Base-by-base conservation (phyloP, 1,140 invertebrate species). In the Anastrepha obliqua region DNA sequence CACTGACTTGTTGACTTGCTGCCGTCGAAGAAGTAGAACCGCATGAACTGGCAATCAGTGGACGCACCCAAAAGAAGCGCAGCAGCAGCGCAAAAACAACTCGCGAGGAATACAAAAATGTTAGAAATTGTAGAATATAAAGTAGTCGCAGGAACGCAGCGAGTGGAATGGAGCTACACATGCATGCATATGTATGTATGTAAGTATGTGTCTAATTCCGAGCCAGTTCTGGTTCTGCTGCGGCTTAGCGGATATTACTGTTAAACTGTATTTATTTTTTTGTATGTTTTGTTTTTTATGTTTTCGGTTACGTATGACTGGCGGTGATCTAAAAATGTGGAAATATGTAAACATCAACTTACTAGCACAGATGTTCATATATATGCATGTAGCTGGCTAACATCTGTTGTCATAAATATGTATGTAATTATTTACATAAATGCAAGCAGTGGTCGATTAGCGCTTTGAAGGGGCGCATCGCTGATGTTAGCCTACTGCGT, bases 251-350 rank as follows among this genome's bases (percentile, higher is more conserved):
- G 64, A 67, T 20, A 11, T 67, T 67, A 17, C 29, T 67, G 64
- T 67, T 67, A 67, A 67, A 67, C 64, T n/a, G 64, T 67, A 20
- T 67, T 62, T 62, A 17, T 62, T 67, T 67, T 58, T 11, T 17
- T 13, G 60, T 62, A n/a, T 1, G 29, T 39, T 20, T 67, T 64
- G 8, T 64, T 67, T 67, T 20, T 67, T 2, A 8, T 20, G n/a
- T 7, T 67, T 67, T 39, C 17, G 64, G 64, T 67, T 67, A 67
- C 64, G 64, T 67, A 67, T 67, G 64, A 67, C n/a, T 39, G 64
- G n/a, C 64, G 29, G 64, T 67, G 64, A 67, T 67, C 64, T 67
- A 67, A 39, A 67, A 29, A 29, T 67, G 11, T 29, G 20, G 2
- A 67, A 9, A 42, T 62, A 62, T 62, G 60, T 17, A 13, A 15